A percentile compares a stretch with the other conserved stretches of the same genome.
Evolutionary conservation across 1,140 invertebrate species (phyloP).

Genomic region (Musca vetustissima): DNA sequence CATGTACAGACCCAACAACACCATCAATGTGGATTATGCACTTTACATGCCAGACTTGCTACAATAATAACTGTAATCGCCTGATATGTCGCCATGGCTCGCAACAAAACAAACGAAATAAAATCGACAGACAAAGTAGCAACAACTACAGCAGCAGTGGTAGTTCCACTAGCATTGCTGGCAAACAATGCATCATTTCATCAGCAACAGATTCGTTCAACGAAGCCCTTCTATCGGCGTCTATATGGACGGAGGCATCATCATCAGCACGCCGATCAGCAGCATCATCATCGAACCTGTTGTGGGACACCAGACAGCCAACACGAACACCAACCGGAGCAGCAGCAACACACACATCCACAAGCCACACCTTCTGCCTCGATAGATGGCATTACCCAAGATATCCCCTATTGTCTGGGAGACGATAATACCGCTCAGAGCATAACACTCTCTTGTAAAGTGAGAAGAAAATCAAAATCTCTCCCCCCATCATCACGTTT

Average conservation of each 20-base stretch:
- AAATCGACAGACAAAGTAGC: constrained; percentile 14
- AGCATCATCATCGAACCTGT: neutral
- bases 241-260: neutral
- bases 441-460: constrained; percentile 11
- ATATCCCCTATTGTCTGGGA: neutral
- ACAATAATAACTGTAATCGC: constrained; percentile 9
- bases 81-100: constrained; percentile 33
- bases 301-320: neutral
- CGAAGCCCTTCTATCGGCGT: neutral
- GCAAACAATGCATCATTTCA: too few relatives aligned
- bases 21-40: constrained; percentile 25
- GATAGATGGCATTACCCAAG: too few relatives aligned
- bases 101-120: constrained; percentile 21
- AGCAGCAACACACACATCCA: neutral
- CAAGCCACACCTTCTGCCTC: neutral
- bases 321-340: neutral
- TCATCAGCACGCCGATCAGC: constrained; percentile 2
- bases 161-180: too few relatives aligned
- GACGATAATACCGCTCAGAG: constrained; percentile 22
- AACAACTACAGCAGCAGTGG: neutral
- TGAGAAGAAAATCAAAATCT: constrained; percentile 14
- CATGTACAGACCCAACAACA: neutral
- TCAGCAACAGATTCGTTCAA: too few relatives aligned
- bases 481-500: neutral
- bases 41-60: constrained; percentile 5